Evolutionary conservation across 2,797 vertebrate genomes (phyloP).

Genomic region (Pangasius sanitwongsei): DNA sequence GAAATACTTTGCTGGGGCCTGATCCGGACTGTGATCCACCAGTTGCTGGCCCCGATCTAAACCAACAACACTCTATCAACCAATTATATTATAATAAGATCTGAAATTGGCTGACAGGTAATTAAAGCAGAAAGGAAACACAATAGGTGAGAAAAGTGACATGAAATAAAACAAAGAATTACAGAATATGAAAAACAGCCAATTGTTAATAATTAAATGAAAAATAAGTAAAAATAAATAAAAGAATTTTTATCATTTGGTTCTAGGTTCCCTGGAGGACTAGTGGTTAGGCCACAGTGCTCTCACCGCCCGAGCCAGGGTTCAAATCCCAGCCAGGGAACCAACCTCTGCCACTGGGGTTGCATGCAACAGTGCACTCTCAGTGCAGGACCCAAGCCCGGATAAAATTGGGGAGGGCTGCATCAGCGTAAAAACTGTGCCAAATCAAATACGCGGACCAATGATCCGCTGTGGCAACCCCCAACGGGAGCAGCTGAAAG

Average conservation of each 20-base stretch:
- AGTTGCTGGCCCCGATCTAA: not conserved
- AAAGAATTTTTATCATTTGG: not conserved
- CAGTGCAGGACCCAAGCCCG: no score
- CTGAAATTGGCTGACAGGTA: not conserved
- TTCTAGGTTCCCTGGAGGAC: no score
- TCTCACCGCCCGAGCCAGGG: no score
- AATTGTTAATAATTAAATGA: slow-evolving; percentile 1
- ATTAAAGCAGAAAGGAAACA: not conserved
- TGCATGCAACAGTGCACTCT: no score
- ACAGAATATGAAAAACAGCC: not conserved
- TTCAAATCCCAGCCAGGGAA: no score
- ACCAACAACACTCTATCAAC: not conserved
- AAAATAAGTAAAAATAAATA: not conserved
- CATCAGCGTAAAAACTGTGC: no score
- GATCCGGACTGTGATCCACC: not conserved
- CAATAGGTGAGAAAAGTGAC: not conserved
- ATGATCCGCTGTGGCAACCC: no score
- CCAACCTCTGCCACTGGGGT: no score
- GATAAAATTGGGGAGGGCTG: no score
- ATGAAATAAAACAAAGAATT: not conserved
- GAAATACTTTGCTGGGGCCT: not conserved
- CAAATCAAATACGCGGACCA: no score
- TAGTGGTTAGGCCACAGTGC: no score
- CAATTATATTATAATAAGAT: not conserved
- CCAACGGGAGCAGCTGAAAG: no score